Evolutionary conservation across 2,113 vertebrate species (phyloP), one percentile per base, ranked within the genome.

Genomic region (Natator depressus): DNA sequence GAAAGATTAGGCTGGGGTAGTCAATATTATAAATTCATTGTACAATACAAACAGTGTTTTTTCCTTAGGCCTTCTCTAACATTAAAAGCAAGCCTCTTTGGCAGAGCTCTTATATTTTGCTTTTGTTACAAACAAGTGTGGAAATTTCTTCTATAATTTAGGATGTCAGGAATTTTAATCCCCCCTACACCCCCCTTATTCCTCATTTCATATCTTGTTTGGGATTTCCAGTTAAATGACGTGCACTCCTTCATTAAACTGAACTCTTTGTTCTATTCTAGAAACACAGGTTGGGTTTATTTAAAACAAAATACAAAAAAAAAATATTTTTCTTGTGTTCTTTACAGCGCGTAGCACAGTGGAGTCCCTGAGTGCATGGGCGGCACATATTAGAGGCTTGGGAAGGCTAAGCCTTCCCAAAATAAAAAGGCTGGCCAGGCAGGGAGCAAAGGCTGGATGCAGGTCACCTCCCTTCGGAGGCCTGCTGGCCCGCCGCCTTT

Each of bases 51-150:
- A 97, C 87, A 94, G 8, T 92, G 79, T 92, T 69, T 69, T 59
- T 96, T 96, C 86, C 88, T 97, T 59, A 91, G 84, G 65, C 83
- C 91, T 94, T 92, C 65, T 65, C 95, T 97, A 94, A 93, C 95
- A 65, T 72, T 83, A 94, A 89, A 95, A 14, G 93, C 83, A 84
- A 94, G 94, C 53, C 51, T 88, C n/a, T 90, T 49, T 95, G 87
- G 72, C 2, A 9, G 86, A 85, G 10, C 24, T 53, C 89, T 87
- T 47, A 14, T 47, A 1, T 62, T 81, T 89, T 91, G 80, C 42
- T 91, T 89, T 94, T 93, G 24, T 65, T 91, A 89, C 90, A 35
- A 53, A 89, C 59, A 82, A 87, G 69, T 80, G 65, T 90, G 46
- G 38, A 86, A 47, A 50, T 89, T 89, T 93, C 49, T 91, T n/a